Conservation (phyloP, 2,888 invertebrate species). For the Brachyptera putata region DNA sequence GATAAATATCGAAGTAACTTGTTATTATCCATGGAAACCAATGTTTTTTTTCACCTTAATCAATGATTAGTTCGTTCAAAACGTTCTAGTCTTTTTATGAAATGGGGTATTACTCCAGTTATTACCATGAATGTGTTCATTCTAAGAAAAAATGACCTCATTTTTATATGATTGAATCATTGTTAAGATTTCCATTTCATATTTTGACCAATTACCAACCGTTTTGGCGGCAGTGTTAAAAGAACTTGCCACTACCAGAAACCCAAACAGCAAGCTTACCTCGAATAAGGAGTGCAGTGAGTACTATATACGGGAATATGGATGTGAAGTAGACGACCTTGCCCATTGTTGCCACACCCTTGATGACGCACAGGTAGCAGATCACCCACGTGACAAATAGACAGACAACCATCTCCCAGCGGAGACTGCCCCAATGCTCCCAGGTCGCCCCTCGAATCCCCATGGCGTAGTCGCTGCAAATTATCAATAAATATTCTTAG, state of each 20-base stretch:
- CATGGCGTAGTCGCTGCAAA: constrained; percentile 30
- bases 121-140: too few relatives aligned
- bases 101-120: too few relatives aligned
- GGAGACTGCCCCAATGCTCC: constrained; percentile 40
- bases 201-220: not conserved
- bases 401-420: constrained; percentile 48
- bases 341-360: constrained; percentile 38
- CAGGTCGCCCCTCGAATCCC: constrained; percentile 36
- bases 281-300: constrained; percentile 31
- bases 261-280: constrained; percentile 23
- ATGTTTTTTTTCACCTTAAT: too few relatives aligned
- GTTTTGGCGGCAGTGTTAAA: not conserved
- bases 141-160: too few relatives aligned
- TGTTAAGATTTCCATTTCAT: too few relatives aligned
- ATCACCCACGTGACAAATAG: constrained; percentile 47
- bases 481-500: too few relatives aligned
- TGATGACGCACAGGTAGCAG: constrained; percentile 36
- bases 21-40: too few relatives aligned
- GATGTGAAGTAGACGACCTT: constrained; percentile 33
- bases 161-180: too few relatives aligned
- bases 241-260: not conserved
- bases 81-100: too few relatives aligned
- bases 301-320: constrained; percentile 30
- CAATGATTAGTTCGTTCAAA: too few relatives aligned
- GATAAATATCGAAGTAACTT: too few relatives aligned